Percentiles rank a stretch among this genome's conserved stretches.
Conservation (phyloP, 2,113 vertebrate genomes). For the Morphnarchus princeps region DNA sequence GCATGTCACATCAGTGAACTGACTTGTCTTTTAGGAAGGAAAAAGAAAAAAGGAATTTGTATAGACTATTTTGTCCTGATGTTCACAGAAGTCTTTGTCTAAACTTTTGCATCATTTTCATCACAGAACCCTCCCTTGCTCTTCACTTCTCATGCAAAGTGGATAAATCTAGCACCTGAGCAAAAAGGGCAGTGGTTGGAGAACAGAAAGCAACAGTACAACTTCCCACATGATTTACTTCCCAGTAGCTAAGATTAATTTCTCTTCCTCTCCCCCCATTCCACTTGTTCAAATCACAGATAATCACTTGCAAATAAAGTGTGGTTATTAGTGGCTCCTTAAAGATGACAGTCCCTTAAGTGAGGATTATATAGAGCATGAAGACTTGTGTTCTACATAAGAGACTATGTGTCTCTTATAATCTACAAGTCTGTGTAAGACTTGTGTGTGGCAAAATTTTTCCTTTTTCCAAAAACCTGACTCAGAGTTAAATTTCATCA, state of each 20-base stretch:
- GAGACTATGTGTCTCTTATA: neutral
- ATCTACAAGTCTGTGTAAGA: neutral
- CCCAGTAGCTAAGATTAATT: neutral
- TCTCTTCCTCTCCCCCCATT: neutral
- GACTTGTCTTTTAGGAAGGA: neutral
- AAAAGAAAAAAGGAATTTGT: neutral
- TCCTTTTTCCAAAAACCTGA: neutral
- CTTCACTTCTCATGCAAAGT: neutral
- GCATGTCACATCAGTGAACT: neutral
- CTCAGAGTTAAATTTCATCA: neutral
- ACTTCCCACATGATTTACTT: neutral
- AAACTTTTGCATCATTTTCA: neutral
- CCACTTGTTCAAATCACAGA: neutral
- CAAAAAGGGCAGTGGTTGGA: neutral
- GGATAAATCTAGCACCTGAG: neutral
- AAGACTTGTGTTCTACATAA: neutral
- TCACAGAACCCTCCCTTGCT: neutral
- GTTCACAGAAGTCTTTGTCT: neutral
- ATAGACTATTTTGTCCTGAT: neutral
- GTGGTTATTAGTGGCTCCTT: neutral
- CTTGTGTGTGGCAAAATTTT: neutral
- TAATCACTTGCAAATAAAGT: neutral
- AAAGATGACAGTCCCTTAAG: neutral
- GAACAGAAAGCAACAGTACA: neutral
- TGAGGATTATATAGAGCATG: neutral